Evolutionary conservation across 2,113 vertebrate genomes (phyloP).

Genomic region (Propithecus coquereli): DNA sequence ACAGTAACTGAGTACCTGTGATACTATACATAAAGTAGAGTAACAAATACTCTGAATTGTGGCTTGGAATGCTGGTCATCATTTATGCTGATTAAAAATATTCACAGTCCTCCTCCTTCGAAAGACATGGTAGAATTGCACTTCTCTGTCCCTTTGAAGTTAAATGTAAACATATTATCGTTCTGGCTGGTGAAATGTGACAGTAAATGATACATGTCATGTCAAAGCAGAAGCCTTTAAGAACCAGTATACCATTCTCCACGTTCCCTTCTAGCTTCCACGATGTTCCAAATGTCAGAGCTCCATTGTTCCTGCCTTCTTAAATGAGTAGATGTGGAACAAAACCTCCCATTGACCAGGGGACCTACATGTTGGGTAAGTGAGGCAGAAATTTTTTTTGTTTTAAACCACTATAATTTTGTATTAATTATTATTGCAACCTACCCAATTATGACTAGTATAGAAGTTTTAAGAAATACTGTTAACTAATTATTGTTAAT

Average conservation of each 20-base stretch:
- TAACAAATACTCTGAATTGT: neutral
- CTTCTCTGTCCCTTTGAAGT: neutral
- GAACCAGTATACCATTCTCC: neutral
- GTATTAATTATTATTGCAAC: neutral
- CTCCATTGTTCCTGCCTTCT: neutral
- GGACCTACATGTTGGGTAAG: neutral
- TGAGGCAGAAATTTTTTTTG: neutral
- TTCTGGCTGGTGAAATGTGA: neutral
- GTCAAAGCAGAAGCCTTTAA: neutral
- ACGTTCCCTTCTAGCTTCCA: neutral
- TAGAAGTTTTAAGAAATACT: neutral
- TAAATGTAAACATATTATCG: neutral
- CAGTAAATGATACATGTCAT: neutral
- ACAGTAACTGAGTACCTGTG: neutral
- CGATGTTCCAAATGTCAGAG: neutral
- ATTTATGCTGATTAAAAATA: neutral
- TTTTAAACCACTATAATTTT: neutral
- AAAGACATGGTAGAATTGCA: neutral
- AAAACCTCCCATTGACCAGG: neutral
- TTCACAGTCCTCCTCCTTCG: neutral
- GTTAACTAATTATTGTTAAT: neutral
- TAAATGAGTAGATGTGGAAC: neutral
- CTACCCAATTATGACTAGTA: neutral
- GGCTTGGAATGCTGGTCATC: neutral
- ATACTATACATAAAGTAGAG: neutral